Evolutionary conservation across 2,113 vertebrate species (phyloP).

Genomic region (Caloenas nicobarica): DNA sequence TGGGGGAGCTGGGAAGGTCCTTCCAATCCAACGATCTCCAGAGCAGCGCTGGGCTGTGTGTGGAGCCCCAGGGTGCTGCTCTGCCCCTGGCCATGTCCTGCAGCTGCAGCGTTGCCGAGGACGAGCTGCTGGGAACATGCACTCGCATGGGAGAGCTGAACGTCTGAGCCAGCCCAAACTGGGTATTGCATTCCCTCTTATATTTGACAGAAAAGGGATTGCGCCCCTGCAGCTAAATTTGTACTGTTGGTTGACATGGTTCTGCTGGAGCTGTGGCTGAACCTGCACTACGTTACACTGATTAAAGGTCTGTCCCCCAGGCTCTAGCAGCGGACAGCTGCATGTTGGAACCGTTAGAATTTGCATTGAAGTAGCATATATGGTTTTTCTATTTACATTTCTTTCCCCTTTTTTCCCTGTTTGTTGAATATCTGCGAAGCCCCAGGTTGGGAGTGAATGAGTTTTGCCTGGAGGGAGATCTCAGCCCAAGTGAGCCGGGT

Average conservation of each 20-base stretch:
- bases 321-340: not conserved
- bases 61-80: not conserved
- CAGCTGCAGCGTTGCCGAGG: not conserved
- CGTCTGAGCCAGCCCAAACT: not conserved
- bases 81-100: not conserved
- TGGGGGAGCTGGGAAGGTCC: too few relatives aligned
- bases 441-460: not conserved
- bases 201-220: not conserved
- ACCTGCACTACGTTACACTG: not conserved
- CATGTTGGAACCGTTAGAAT: not conserved
- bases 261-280: not conserved
- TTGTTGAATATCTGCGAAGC: not conserved
- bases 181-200: not conserved
- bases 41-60: too few relatives aligned
- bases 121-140: fast-evolving
- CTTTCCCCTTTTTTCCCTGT: not conserved
- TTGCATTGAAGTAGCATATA: not conserved
- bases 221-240: not conserved
- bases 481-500: too few relatives aligned
- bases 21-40: too few relatives aligned
- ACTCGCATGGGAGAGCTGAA: fast-evolving
- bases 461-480: not conserved
- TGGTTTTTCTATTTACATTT: not conserved
- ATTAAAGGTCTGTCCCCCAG: not conserved
- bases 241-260: not conserved